Evolutionary conservation across 2,113 vertebrate genomes (phyloP).

Genomic region (Parus major): DNA sequence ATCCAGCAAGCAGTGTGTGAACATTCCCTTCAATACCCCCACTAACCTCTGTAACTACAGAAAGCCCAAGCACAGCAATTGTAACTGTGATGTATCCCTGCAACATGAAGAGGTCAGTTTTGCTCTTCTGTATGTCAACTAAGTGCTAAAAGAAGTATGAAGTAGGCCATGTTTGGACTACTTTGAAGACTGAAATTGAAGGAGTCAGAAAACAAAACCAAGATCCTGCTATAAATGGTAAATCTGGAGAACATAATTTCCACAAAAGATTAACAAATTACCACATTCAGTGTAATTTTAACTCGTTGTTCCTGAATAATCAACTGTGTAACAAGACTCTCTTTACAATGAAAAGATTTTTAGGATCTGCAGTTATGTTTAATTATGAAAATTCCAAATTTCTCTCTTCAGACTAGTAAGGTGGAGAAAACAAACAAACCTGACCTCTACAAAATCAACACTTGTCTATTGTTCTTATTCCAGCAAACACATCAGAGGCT

Average conservation of each 20-base stretch:
- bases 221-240: background rate
- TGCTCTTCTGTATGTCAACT: background rate
- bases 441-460: background rate
- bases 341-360: background rate
- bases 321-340: background rate
- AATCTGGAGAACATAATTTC: background rate
- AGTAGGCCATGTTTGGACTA: background rate
- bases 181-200: background rate
- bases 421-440: background rate
- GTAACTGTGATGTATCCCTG: background rate
- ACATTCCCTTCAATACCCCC: background rate
- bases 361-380: background rate
- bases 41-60: background rate
- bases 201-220: background rate
- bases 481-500: background rate
- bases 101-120: background rate
- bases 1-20: background rate
- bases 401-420: background rate
- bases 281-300: background rate
- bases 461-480: background rate
- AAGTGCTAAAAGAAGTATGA: background rate
- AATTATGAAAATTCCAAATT: background rate
- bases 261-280: background rate
- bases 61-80: background rate
- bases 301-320: background rate